Conservation (phyloP, 2,113 vertebrate species). For the Carlito syrichta region DNA sequence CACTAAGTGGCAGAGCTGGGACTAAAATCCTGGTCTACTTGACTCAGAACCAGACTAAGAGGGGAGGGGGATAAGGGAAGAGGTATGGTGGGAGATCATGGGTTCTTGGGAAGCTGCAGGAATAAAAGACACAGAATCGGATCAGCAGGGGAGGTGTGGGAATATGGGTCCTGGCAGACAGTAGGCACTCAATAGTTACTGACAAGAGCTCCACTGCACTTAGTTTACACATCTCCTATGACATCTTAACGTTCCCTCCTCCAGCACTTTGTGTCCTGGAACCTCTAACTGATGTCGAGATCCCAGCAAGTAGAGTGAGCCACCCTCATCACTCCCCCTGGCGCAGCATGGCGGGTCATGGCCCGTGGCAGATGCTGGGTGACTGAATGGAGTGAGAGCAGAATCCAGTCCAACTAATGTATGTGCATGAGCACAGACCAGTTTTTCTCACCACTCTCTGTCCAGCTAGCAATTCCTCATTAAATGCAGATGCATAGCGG, state of each 20-base stretch:
- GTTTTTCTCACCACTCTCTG: background rate
- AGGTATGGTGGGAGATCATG: accelerated
- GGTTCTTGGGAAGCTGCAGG: background rate
- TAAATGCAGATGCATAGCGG: background rate
- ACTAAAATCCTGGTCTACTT: background rate
- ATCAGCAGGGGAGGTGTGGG: accelerated
- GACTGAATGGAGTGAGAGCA: accelerated
- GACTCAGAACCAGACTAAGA: too few species aligned
- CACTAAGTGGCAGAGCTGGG: background rate
- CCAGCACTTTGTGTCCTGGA: background rate
- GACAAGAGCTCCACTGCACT: accelerated
- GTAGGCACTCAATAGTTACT: accelerated
- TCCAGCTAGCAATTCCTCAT: background rate
- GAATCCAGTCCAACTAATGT: background rate
- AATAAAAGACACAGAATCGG: background rate
- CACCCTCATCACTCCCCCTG: accelerated
- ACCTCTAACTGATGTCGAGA: background rate
- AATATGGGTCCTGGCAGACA: accelerated
- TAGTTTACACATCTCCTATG: accelerated
- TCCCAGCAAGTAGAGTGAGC: background rate
- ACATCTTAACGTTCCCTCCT: background rate
- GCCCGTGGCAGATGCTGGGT: background rate
- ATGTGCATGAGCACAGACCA: accelerated
- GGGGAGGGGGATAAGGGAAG: accelerated
- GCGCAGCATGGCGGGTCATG: background rate